Base-by-base conservation (phyloP, 2,113 vertebrate genomes). In the Puffinus mauretanicus region DNA sequence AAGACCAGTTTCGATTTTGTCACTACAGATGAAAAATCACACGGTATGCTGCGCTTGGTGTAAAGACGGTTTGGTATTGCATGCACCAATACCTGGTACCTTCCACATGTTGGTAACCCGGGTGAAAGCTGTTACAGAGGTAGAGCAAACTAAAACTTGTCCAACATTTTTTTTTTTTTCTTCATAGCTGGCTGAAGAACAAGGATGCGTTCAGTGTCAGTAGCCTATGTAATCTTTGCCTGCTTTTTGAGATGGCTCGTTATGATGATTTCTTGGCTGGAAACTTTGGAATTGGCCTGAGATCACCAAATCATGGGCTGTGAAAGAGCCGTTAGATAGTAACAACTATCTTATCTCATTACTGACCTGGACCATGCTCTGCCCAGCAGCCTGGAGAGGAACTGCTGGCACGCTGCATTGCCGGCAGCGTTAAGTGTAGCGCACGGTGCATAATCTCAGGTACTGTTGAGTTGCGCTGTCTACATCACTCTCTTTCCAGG, bases 361-460 rank as follows among this genome's bases (percentile, higher is more conserved):
- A 5, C 12, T 77, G 88, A n/a, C 54, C 65, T 82, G 60, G 46
- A 9, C 19, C 46, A 5, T 0, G 2, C 62, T 47, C 26, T 94
- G 77, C 70, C 65, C 77, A 14, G 65, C 75, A 76, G 69, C 77
- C 60, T 38, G 57, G 46, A 40, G 42, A 46, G n/a, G 32, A 82
- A 4, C 42, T 79, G 54, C 70, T 72, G 91, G 75, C 88, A 32
- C 86, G 3, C 1, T 0, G 29, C 26, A 2, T 10, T 26, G 38
- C 72, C 2, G 30, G 62, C 61, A 32, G 73, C 54, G 16, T 18
- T 3, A 1, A 21, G 55, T 6, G 72, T 21, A 21, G 80, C 2
- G 1, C 26, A 19, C 1, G 1, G 6, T 34, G 36, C 6, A 0
- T 9, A 9, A 22, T 4, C 55, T 36, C 1, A 0, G 42, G 42